Evolutionary conservation across 2,797 vertebrate species (phyloP).

Genomic region (Aldrovandia affinis): DNA sequence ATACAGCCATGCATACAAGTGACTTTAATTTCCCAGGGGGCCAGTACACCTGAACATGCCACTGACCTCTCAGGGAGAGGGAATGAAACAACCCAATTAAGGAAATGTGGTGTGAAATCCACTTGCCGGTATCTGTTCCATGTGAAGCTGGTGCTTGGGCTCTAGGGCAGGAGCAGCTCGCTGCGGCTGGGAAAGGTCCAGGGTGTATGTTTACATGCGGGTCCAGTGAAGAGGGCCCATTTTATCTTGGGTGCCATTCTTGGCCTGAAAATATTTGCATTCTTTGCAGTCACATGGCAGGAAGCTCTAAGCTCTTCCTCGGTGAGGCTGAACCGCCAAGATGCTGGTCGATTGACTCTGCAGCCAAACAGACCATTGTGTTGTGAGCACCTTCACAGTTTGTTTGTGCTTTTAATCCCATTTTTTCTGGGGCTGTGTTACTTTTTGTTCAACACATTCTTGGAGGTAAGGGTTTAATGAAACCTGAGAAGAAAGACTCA

Average conservation of each 20-base stretch:
- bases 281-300: conserved; percentile 63
- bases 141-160: conserved; percentile 25
- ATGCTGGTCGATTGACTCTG: conserved; percentile 53
- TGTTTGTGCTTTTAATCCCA: background rate
- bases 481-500: background rate
- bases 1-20: background rate
- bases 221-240: conserved; percentile 54
- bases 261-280: conserved; percentile 56
- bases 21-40: background rate
- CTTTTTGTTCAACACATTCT: background rate
- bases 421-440: background rate
- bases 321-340: conserved; percentile 50
- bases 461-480: background rate
- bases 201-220: conserved; percentile 55
- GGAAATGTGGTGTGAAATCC: conserved; percentile 33
- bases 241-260: conserved; percentile 47
- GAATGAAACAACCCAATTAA: background rate
- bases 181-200: conserved; percentile 43
- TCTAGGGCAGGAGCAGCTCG: conserved; percentile 25
- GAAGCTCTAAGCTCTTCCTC: conserved; percentile 49
- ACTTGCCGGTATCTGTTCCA: conserved; percentile 37
- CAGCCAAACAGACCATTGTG: conserved; percentile 31
- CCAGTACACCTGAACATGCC: background rate
- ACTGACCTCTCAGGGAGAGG: background rate
- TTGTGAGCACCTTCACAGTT: conserved; percentile 22